Base-by-base conservation (phyloP, 1,140 invertebrate genomes). In the Tetranychus urticae region DNA sequence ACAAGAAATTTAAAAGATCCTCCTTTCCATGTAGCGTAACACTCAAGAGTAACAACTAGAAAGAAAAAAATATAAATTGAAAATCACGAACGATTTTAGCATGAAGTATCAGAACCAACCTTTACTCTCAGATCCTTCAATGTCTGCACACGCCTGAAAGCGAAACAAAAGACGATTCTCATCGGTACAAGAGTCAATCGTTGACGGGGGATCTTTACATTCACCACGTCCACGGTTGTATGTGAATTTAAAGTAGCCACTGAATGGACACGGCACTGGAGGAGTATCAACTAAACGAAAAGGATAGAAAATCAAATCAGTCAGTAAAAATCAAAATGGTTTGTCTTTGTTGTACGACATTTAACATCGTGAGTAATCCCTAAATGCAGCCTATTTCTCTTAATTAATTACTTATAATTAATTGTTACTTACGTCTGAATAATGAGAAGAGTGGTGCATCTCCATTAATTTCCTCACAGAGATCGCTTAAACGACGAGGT, bases 131-230 rank as follows among this genome's bases (percentile, higher is more conserved):
- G 86, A 86, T 50, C 83, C 84, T 34, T 79, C 77, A 6, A 91
- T 81, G 71, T 92, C 88, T 0, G 86, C 85, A 72, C 88, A 93
- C 23, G 88, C 88, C 75, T 91, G 87, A 71, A 89, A 92, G 69
- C 82, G 81, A 66, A 93, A 79, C 52, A 91, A 75, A 14, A 88
- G 72, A 58, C 82, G 75, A 1, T 81, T 84, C 65, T 86, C 80
- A 67, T 88, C 83, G 1, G 83, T 87, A 69, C 85, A 89, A 61
- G 82, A 80, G 69, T 88, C 84, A 13, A 84, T 82, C 46, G 79
- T 81, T 14, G 84, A 86, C 23, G 78, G 76, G 1, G 86, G 85
- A 67, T 78, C 78, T 13, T 66, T 78, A 71, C 86, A 88, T 64
- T 86, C 80, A 1, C 85, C 85, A 31, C 67, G 78, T 4, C 84